Evolutionary conservation across 2,888 invertebrate species (phyloP).

Genomic region (Neelides folsomi): DNA sequence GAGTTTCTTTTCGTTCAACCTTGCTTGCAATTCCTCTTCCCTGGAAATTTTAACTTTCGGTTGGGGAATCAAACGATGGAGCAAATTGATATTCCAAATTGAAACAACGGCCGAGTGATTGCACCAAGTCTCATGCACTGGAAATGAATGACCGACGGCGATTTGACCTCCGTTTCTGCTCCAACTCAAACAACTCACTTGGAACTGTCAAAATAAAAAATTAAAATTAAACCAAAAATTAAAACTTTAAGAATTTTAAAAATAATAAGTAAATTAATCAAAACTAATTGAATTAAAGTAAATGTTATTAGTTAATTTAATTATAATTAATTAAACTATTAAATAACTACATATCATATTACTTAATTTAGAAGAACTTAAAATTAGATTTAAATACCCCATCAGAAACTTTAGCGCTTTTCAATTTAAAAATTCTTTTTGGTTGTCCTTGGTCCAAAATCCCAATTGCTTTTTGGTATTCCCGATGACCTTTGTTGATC

Average conservation of each 20-base stretch:
- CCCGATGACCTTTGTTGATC: constrained; percentile 17
- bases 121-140: constrained; percentile 26
- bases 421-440: constrained; percentile 13
- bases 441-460: constrained; percentile 16
- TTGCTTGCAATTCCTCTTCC: too few species aligned
- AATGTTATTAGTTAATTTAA: too few species aligned
- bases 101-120: constrained; percentile 21
- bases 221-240: background rate
- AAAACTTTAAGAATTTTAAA: too few species aligned
- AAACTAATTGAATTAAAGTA: too few species aligned
- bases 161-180: constrained; percentile 28
- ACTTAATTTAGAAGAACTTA: background rate
- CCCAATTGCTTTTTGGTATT: constrained; percentile 6
- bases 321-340: too few species aligned
- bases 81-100: constrained; percentile 20
- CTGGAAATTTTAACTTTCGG: background rate
- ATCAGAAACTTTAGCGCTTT: constrained; percentile 17
- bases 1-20: too few species aligned
- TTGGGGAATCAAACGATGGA: constrained; percentile 8
- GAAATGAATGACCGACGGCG: constrained; percentile 22
- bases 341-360: too few species aligned
- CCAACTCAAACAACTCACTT: constrained; percentile 26
- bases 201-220: constrained; percentile 12
- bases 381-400: constrained; percentile 9
- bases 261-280: too few species aligned